phyloP scores from a whole-genome alignment of 2,888 invertebrate species.

The Brenthis ino region DNA sequence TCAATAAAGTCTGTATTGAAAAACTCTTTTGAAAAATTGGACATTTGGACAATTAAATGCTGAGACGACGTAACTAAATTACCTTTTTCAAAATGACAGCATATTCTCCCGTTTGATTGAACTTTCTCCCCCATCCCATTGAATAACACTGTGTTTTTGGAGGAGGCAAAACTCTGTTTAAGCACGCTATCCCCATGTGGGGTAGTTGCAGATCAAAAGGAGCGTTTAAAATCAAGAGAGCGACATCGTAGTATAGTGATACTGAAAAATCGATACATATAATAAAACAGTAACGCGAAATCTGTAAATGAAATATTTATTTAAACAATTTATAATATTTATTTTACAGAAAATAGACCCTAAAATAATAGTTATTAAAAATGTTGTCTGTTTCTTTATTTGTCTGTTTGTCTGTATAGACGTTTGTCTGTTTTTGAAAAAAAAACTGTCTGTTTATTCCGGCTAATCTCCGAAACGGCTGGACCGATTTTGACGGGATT shows the following conservation, averaged over 20 bases:
- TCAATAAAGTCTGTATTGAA: too few relatives aligned
- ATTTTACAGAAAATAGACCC: too few relatives aligned
- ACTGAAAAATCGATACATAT: slow-evolving; percentile 44
- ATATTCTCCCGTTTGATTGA: slow-evolving; percentile 50
- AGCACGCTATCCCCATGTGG: slow-evolving; percentile 87
- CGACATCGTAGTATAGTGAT: slow-evolving; percentile 55
- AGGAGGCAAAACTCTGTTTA: slow-evolving; percentile 60
- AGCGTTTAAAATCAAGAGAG: slow-evolving; percentile 31
- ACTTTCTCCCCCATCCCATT: slow-evolving; percentile 88
- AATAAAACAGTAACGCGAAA: background rate
- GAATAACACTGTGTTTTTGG: slow-evolving; percentile 82
- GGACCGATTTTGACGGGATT: too few relatives aligned
- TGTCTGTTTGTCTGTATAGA: too few relatives aligned
- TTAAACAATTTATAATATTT: too few relatives aligned
- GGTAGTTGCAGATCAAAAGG: slow-evolving; percentile 41
- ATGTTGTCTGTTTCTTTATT: too few relatives aligned
- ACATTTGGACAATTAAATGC: too few relatives aligned
- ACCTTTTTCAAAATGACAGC: slow-evolving; percentile 45
- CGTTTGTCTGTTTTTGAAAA: background rate
- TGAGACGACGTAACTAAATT: background rate
- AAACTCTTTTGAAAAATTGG: too few relatives aligned
- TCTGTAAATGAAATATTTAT: too few relatives aligned
- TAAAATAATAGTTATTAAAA: too few relatives aligned
- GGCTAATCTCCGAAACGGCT: background rate
- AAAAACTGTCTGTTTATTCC: background rate